Conservation (phyloP, 2,888 invertebrate species). For the Cerastis rubricosa region DNA sequence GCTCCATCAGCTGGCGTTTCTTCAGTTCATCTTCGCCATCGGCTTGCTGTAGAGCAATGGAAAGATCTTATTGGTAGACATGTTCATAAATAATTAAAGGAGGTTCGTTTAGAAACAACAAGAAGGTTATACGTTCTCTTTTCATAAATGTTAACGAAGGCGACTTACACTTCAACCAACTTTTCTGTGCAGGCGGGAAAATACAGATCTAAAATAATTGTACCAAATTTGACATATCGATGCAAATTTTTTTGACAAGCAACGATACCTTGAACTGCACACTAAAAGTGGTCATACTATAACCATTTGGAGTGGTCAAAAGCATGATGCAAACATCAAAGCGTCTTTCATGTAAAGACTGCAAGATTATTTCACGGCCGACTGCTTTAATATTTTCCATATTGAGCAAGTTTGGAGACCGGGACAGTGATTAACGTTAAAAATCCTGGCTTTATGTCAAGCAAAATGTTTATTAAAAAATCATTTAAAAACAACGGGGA, state of each 20-base stretch:
- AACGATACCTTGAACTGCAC: too few relatives aligned
- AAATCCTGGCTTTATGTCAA: not conserved
- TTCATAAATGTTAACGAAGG: not conserved
- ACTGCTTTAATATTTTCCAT: not conserved
- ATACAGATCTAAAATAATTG: too few relatives aligned
- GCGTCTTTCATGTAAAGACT: not conserved
- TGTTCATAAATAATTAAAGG: not conserved
- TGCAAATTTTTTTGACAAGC: too few relatives aligned
- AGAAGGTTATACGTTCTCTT: slow-evolving; percentile 1
- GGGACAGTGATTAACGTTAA: not conserved
- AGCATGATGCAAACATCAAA: slow-evolving; percentile 11
- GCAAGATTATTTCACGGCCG: not conserved
- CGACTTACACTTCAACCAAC: not conserved
- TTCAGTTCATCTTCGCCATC: slow-evolving; percentile 99
- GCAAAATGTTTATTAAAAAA: not conserved
- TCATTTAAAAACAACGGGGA: not conserved
- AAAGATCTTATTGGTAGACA: slow-evolving; percentile 17
- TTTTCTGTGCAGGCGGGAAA: too few relatives aligned
- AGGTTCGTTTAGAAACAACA: not conserved
- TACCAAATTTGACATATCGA: too few relatives aligned
- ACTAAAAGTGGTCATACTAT: too few relatives aligned
- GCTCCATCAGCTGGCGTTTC: slow-evolving; percentile 99
- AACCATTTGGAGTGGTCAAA: not conserved
- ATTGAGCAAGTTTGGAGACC: not conserved
- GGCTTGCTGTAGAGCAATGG: slow-evolving; percentile 94